Percentiles rank a stretch among this genome's conserved stretches.
Evolutionary conservation across 2,888 invertebrate genomes (phyloP).

Genomic region (Lasioglossum figueresi): DNA sequence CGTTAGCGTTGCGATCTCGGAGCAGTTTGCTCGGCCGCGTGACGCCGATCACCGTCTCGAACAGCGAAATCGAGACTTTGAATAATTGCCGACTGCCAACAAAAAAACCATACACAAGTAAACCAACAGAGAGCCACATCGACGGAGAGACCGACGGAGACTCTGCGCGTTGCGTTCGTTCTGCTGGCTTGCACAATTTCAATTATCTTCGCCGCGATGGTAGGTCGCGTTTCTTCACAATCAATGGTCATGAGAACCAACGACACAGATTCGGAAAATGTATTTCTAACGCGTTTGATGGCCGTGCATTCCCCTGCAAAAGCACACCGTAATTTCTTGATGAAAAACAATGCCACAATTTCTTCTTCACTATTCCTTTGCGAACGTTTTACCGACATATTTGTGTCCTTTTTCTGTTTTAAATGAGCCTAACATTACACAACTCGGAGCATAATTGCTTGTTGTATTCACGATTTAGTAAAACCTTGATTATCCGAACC

Average conservation of each 20-base stretch:
- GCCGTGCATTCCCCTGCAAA: neutral
- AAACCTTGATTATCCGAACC: too few relatives aligned
- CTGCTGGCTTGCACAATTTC: slow-evolving; percentile 9
- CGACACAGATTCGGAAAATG: neutral
- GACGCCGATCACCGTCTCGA: slow-evolving; percentile 25
- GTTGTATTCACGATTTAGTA: too few relatives aligned
- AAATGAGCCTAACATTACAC: too few relatives aligned
- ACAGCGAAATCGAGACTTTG: slow-evolving; percentile 44
- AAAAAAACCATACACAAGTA: neutral
- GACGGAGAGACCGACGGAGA: neutral
- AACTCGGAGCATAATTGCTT: too few relatives aligned
- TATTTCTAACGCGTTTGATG: neutral
- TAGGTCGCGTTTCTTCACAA: slow-evolving; percentile 1
- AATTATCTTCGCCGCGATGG: neutral
- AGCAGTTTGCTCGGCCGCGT: slow-evolving; percentile 40
- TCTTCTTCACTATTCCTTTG: too few relatives aligned
- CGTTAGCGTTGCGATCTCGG: slow-evolving; percentile 59
- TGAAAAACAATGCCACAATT: too few relatives aligned
- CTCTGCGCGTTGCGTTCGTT: neutral
- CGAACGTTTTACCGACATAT: too few relatives aligned
- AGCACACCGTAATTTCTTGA: neutral
- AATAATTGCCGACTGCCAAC: neutral
- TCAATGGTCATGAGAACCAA: slow-evolving; percentile 13
- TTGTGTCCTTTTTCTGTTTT: too few relatives aligned
- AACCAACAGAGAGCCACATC: neutral